Evolutionary conservation across 2,797 vertebrate genomes (phyloP).

Genomic region (Gephyroberyx darwinii): DNA sequence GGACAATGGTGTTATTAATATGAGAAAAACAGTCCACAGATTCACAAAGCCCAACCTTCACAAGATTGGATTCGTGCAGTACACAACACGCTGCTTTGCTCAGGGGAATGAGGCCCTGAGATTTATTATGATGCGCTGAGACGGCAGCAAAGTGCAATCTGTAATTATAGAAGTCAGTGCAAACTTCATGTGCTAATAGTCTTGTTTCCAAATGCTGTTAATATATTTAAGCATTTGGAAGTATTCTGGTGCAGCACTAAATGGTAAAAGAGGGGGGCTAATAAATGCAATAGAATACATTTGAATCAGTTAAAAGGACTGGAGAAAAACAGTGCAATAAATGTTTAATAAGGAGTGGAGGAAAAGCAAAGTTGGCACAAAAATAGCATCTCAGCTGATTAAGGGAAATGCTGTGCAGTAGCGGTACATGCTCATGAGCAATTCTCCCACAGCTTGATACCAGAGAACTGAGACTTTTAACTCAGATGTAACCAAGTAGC

Average conservation of each 20-base stretch:
- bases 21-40: constrained; percentile 35
- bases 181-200: constrained; percentile 38
- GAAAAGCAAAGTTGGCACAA: constrained; percentile 46
- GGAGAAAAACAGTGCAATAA: constrained; percentile 50
- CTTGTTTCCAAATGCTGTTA: constrained; percentile 51
- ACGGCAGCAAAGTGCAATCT: constrained; percentile 46
- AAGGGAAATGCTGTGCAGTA: constrained; percentile 39
- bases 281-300: constrained; percentile 60
- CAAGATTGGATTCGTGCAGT: constrained; percentile 38
- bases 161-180: constrained; percentile 51
- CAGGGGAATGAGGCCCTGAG: constrained; percentile 32
- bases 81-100: constrained; percentile 32
- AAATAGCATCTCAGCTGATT: constrained; percentile 55
- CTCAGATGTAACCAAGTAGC: constrained; percentile 28
- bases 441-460: constrained; percentile 30
- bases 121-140: constrained; percentile 54
- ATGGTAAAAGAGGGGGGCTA: constrained; percentile 37
- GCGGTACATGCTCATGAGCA: constrained; percentile 19
- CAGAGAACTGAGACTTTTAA: not conserved
- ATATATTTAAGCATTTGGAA: constrained; percentile 48
- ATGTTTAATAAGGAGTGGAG: constrained; percentile 60
- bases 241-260: constrained; percentile 18
- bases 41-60: constrained; percentile 54
- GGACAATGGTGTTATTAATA: constrained; percentile 64
- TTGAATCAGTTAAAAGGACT: constrained; percentile 55